These are phyloP conservation scores for Caenorhabditis becei DNA, from an alignment of 2,888 invertebrate genomes.

Conservation along the genomic window DNA sequence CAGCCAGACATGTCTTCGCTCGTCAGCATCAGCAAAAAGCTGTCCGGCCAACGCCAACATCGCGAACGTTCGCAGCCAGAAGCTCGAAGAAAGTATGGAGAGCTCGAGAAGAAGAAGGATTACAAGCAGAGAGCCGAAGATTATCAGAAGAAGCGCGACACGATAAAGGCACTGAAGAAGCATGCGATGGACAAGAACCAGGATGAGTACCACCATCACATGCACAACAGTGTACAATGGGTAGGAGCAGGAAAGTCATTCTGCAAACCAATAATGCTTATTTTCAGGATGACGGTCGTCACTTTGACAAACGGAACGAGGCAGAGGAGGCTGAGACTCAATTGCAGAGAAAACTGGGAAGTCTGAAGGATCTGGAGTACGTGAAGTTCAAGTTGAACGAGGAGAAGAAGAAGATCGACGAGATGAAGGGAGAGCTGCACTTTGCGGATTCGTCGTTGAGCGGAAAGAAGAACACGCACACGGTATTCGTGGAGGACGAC, in stretches of 20 bases:
- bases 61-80: constrained; percentile 76
- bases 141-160: constrained; percentile 86
- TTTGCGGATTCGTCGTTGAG: constrained; percentile 66
- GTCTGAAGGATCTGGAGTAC: constrained; percentile 92
- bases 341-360: constrained; percentile 90
- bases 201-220: constrained; percentile 98
- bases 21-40: constrained; percentile 71
- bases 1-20: constrained; percentile 72
- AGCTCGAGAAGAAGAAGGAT: constrained; percentile 81
- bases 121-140: constrained; percentile 80
- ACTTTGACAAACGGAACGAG: constrained; percentile 68
- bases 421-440: constrained; percentile 76
- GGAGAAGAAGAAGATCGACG: constrained; percentile 79
- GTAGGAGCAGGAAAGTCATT: too few relatives aligned
- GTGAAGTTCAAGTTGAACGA: constrained; percentile 87
- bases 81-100: constrained; percentile 72
- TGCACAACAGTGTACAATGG: constrained; percentile 90
- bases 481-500: constrained; percentile 77
- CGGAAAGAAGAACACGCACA: constrained; percentile 69
- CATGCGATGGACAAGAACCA: constrained; percentile 94
- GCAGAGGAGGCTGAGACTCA: constrained; percentile 86
- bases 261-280: neutral
- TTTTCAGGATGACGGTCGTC: constrained; percentile 66
- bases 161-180: constrained; percentile 89
- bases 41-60: constrained; percentile 72